phyloP scores from a whole-genome alignment of 2,113 vertebrate genomes.

The Ceuthmochares aereus region DNA sequence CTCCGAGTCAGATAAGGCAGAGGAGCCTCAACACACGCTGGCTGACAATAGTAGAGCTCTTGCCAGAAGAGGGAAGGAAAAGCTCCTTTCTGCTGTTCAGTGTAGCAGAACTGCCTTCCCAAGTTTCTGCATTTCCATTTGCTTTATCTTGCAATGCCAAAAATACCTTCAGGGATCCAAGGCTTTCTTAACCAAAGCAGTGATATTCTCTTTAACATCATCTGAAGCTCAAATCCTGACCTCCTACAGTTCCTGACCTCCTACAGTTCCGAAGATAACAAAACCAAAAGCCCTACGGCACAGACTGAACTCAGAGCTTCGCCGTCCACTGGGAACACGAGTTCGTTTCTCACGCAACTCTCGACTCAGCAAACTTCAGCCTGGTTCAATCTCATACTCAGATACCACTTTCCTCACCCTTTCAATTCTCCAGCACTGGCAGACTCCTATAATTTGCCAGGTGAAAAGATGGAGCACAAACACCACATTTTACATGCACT shows the following conservation, averaged over 20 bases:
- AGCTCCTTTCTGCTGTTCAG: not conserved
- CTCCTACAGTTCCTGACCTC: rapidly evolving
- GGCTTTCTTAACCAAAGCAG: not conserved
- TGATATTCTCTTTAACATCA: not conserved
- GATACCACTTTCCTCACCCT: not conserved
- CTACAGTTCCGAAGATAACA: not conserved
- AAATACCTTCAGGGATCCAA: not conserved
- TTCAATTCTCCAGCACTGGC: rapidly evolving
- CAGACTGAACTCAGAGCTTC: not conserved
- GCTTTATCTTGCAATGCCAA: not conserved
- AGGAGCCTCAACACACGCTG: rapidly evolving
- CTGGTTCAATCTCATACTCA: not conserved
- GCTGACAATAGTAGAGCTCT: rapidly evolving
- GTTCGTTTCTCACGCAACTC: not conserved
- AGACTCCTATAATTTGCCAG: not conserved
- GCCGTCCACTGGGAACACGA: not conserved
- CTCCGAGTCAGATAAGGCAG: no score
- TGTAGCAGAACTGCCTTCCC: not conserved
- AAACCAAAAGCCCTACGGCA: not conserved
- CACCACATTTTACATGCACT: not conserved
- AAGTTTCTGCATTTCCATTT: not conserved
- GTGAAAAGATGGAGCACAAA: not conserved
- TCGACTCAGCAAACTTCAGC: not conserved
- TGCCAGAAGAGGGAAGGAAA: not conserved
- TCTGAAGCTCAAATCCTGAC: not conserved